Evolutionary conservation across 2,113 vertebrate genomes (phyloP), one percentile per base, ranked within the genome.

Genomic region (Equus quagga): DNA sequence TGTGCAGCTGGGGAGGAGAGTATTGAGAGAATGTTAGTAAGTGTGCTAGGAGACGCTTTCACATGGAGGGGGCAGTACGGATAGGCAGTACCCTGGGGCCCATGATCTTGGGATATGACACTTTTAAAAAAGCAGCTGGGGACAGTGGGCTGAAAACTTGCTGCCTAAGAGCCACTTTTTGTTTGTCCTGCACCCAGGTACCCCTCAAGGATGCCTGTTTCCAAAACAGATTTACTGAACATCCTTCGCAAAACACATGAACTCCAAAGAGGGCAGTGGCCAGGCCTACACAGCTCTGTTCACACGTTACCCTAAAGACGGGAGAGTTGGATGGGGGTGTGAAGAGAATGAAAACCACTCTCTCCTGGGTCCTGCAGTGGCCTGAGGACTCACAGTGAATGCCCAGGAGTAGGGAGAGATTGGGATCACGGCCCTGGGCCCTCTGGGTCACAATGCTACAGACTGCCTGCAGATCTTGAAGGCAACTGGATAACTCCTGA

Each of bases 351-450:
- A 92, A 96, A 62, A 51, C 15, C 44, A 62, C 44, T 82, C 73
- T 46, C 44, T 96, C 33, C 62, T 24, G 54, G 58, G 36, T 54
- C 72, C 56, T 79, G 46, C 49, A 81, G 7, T 76, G 54, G 0
- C 70, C 60, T 64, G 0, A 51, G 46, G 64, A 99, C 99, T 99
- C 97, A 99, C 99, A 99, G 76, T 98, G 99, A 98, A 99, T 99
- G 41, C 99, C 99, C 5, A 99, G 99, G 96, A 99, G 99, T 98
- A 99, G 98, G 36, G 99, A 99, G 84, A 99, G 99, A 98, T 99
- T 99, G 97, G 99, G 99, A 97, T 99, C 99, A 31, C 99, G 99
- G 65, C 99, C 99, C 98, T 99, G 99, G 23, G 99, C 99, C 87
- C 99, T 99, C 97, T 99, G 99, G 46, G 99, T 99, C 97, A 99